These are phyloP conservation scores for Dolichopus griseipennis DNA, from an alignment of 2,888 invertebrate species.

Conservation along the genomic window DNA sequence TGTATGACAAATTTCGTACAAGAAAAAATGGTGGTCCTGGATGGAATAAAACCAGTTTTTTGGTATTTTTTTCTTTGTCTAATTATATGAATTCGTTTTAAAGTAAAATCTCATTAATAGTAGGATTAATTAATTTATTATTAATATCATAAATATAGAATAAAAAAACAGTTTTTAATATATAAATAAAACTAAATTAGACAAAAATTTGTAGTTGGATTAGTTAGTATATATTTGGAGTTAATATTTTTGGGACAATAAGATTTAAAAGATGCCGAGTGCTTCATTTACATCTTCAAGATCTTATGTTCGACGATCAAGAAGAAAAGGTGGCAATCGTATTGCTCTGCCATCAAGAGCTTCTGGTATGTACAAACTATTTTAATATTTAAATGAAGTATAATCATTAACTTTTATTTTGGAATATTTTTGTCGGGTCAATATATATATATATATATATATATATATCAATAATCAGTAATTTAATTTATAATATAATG, in stretches of 20 bases:
- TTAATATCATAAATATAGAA: not conserved
- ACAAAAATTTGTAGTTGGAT: not conserved
- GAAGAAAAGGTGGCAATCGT: conserved; percentile 84
- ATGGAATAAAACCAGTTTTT: conserved; percentile 42
- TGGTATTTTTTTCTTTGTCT: conserved; percentile 73
- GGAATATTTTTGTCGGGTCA: too few relatives aligned
- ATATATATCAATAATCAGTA: too few relatives aligned
- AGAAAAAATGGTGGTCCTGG: conserved; percentile 69
- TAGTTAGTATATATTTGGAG: too few relatives aligned
- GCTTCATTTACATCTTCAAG: conserved; percentile 89
- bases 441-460: too few relatives aligned
- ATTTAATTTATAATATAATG: too few relatives aligned
- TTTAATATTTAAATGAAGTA: too few relatives aligned
- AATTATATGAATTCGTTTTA: conserved; percentile 16
- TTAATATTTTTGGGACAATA: not conserved
- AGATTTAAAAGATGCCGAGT: conserved; percentile 72
- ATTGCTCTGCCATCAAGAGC: conserved; percentile 46
- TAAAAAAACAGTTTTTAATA: not conserved
- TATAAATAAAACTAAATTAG: not conserved
- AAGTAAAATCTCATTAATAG: conserved; percentile 20
- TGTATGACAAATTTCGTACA: conserved; percentile 13
- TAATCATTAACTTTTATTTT: too few relatives aligned
- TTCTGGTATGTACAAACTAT: conserved; percentile 30
- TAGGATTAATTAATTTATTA: conserved; percentile 20
- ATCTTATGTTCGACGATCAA: conserved; percentile 83